Conservation (phyloP, 2,113 vertebrate genomes). For the Pangasianodon hypophthalmus region DNA sequence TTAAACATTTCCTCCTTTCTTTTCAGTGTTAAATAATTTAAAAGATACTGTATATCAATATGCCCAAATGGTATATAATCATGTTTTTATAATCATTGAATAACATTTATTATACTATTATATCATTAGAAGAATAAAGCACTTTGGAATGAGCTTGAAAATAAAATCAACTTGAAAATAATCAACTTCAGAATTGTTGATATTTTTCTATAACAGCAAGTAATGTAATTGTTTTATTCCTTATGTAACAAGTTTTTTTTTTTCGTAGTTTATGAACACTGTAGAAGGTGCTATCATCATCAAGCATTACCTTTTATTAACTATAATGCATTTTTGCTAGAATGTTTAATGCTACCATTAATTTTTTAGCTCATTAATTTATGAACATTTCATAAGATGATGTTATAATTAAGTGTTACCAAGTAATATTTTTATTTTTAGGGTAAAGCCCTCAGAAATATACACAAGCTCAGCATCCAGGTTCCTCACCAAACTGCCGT, state of each 20-base stretch:
- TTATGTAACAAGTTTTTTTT: too few relatives aligned
- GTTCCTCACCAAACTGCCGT: not conserved
- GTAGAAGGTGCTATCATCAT: not conserved
- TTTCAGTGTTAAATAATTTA: not conserved
- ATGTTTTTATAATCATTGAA: not conserved
- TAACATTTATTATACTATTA: not conserved
- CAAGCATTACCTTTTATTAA: not conserved
- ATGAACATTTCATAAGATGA: not conserved
- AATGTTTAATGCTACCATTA: not conserved
- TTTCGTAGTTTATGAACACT: not conserved
- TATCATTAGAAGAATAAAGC: not conserved
- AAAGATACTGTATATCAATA: not conserved
- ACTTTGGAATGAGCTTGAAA: too few relatives aligned
- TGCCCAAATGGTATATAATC: not conserved
- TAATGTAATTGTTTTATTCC: too few relatives aligned
- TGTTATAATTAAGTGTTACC: not conserved
- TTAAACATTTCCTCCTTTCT: not conserved
- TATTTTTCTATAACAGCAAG: too few relatives aligned
- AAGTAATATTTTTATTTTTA: not conserved
- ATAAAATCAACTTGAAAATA: too few relatives aligned
- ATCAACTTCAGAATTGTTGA: too few relatives aligned
- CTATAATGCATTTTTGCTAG: not conserved
- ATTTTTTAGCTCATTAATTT: not conserved
- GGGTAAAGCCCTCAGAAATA: not conserved
- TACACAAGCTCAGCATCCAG: not conserved